Percentiles rank a stretch among this genome's conserved stretches.
These are phyloP conservation scores for Parauchenoglanis punctatus DNA, from an alignment of 2,797 vertebrate species.

Conservation along the genomic window DNA sequence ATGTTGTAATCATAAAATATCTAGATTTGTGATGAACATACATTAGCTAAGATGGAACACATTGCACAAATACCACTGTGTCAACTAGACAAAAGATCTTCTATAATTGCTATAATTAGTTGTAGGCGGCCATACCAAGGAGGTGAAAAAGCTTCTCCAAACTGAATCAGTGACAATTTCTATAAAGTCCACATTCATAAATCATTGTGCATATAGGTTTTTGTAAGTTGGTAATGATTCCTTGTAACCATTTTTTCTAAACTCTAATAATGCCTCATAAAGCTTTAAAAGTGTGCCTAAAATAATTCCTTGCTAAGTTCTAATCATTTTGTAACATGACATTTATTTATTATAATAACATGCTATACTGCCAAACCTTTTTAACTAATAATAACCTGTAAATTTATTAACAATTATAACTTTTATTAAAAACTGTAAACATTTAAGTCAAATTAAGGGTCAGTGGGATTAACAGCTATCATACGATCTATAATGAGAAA, in stretches of 20 bases:
- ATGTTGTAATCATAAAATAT: not conserved
- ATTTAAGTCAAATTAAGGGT: not conserved
- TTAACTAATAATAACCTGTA: not conserved
- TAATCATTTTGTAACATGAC: not conserved
- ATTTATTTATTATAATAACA: not conserved
- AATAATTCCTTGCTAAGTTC: not conserved
- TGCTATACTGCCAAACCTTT: not conserved
- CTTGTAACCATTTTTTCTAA: not conserved
- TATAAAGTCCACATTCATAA: not conserved
- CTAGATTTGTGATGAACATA: not conserved
- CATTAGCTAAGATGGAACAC: not conserved
- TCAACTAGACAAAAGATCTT: not conserved
- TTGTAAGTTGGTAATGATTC: not conserved
- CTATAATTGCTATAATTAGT: not conserved
- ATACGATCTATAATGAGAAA: not conserved
- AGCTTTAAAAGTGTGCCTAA: not conserved
- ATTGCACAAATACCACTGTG: not conserved
- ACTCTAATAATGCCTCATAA: not conserved
- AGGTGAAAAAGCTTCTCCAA: not conserved
- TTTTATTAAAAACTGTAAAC: not conserved
- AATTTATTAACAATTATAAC: not conserved
- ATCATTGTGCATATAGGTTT: not conserved
- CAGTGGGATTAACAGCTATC: not conserved
- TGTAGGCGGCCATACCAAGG: not conserved
- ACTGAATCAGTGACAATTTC: not conserved